Evolutionary conservation across 2,113 vertebrate species (phyloP).

Genomic region (Sigmodon hispidus): DNA sequence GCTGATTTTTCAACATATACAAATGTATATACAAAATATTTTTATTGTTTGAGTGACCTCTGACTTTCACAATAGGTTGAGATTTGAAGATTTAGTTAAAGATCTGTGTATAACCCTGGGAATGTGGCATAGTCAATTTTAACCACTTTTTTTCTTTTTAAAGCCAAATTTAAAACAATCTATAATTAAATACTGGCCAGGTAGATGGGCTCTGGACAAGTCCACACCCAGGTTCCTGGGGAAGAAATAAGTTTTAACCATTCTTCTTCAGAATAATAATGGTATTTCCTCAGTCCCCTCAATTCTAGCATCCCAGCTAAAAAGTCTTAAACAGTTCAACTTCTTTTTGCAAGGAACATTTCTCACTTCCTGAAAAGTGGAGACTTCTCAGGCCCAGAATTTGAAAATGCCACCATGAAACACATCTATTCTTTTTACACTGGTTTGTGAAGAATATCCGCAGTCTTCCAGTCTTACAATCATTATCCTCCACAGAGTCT

Average conservation of each 20-base stretch:
- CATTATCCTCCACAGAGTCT: background rate
- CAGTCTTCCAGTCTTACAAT: background rate
- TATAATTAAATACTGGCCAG: too few relatives aligned
- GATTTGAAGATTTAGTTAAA: background rate
- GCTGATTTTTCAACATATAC: background rate
- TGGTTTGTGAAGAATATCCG: background rate
- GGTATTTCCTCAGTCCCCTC: background rate
- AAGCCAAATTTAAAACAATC: too few relatives aligned
- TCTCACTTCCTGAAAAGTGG: background rate
- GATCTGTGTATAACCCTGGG: background rate
- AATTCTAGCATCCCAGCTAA: background rate
- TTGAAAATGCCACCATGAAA: background rate
- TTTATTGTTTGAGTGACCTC: background rate
- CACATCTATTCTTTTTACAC: background rate
- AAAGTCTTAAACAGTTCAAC: background rate
- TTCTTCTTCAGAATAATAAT: slow-evolving; percentile 8
- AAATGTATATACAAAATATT: background rate
- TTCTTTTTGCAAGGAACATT: background rate
- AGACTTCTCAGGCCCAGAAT: background rate
- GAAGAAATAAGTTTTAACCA: background rate
- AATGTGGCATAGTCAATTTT: background rate
- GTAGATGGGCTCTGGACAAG: too few relatives aligned
- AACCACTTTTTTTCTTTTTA: background rate
- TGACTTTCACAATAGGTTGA: background rate
- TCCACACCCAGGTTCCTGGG: too few relatives aligned